Evolutionary conservation across 2,888 invertebrate genomes (phyloP).

Genomic region (Acanthosepion pharaonis): DNA sequence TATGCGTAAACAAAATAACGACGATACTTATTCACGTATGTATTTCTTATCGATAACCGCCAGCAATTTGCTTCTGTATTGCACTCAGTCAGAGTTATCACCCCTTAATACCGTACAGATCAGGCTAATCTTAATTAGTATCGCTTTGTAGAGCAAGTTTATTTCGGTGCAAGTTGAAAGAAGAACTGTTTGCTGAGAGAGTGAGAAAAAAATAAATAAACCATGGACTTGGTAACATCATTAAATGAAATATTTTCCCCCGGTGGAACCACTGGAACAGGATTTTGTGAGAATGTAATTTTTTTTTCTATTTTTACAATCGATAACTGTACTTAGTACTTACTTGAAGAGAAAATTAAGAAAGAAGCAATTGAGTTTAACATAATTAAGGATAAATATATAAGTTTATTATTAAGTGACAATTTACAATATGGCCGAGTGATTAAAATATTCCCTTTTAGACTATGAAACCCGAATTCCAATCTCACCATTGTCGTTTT

Average conservation of each 20-base stretch:
- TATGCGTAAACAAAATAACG: neutral
- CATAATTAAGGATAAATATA: neutral
- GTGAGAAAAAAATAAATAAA: neutral
- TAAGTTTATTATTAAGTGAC: neutral
- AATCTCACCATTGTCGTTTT: too few relatives aligned
- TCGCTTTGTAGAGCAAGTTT: neutral
- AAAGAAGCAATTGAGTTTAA: neutral
- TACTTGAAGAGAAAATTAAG: neutral
- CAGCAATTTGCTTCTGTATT: neutral
- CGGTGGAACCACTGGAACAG: neutral
- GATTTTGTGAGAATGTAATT: neutral
- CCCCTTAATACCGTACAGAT: slow-evolving; percentile 2
- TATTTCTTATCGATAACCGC: neutral
- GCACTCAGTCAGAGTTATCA: neutral
- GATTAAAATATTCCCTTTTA: too few relatives aligned
- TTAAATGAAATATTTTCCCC: neutral
- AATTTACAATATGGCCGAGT: too few relatives aligned
- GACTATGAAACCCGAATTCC: too few relatives aligned
- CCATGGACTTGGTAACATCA: neutral
- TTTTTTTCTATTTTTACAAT: neutral
- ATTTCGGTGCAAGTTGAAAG: neutral
- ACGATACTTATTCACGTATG: neutral
- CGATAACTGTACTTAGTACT: neutral
- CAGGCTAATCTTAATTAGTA: neutral
- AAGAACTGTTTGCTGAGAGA: neutral